Conservation (phyloP, 2,888 invertebrate genomes). For the Lasioglossum zephyrum region DNA sequence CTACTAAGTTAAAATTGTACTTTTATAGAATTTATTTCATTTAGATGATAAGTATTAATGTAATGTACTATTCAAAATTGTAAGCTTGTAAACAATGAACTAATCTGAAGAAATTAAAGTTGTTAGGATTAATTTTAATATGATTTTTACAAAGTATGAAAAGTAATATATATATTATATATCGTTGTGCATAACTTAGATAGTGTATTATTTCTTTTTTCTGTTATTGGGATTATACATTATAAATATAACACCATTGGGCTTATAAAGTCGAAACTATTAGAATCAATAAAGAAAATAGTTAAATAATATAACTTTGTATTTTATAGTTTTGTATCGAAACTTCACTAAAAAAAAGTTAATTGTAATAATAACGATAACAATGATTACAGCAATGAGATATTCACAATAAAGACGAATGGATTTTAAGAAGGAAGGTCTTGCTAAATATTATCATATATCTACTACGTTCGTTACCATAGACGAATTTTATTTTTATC, state of each 20-base stretch:
- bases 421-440: background rate
- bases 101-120: slow-evolving; percentile 18
- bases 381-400: background rate
- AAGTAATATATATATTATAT: slow-evolving; percentile 49
- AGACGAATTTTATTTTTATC: background rate
- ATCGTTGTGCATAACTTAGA: slow-evolving; percentile 37
- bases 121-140: slow-evolving; percentile 42
- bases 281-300: slow-evolving; percentile 31
- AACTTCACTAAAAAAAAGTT: slow-evolving; percentile 21
- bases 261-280: slow-evolving; percentile 28
- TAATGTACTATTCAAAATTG: slow-evolving; percentile 17
- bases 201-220: slow-evolving; percentile 31
- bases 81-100: slow-evolving; percentile 7
- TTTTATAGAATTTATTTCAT: slow-evolving; percentile 13
- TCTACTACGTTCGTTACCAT: background rate
- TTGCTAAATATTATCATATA: background rate
- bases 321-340: slow-evolving; percentile 39
- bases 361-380: slow-evolving; percentile 27
- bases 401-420: slow-evolving; percentile 3
- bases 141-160: slow-evolving; percentile 25
- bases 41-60: slow-evolving; percentile 19
- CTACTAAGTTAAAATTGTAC: slow-evolving; percentile 22
- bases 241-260: slow-evolving; percentile 35
- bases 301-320: slow-evolving; percentile 27
- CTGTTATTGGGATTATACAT: slow-evolving; percentile 37